Evolutionary conservation across 2,888 invertebrate genomes (phyloP).

Genomic region (Stramonita haemastoma): DNA sequence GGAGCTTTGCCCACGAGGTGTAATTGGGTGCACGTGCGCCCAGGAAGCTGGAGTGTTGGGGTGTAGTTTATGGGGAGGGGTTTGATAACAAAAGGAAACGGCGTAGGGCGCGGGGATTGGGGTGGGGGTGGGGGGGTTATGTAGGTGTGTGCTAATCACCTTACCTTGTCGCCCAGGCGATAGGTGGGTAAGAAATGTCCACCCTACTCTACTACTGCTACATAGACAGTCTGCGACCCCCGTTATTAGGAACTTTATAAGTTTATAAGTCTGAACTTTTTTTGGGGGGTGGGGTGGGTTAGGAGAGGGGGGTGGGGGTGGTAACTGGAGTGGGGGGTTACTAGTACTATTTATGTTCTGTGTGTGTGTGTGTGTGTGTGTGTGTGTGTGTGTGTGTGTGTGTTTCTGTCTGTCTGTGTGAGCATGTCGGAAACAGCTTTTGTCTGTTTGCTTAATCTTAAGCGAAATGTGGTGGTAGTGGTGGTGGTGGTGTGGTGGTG

Average conservation of each 20-base stretch:
- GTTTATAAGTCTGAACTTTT: too few relatives aligned
- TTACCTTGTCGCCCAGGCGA: too few relatives aligned
- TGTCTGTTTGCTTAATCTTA: not conserved
- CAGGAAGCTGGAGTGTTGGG: not conserved
- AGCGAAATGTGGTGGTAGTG: not conserved
- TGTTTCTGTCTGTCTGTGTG: too few relatives aligned
- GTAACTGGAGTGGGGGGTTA: too few relatives aligned
- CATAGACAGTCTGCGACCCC: too few relatives aligned
- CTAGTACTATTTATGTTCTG: not conserved
- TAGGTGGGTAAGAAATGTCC: too few relatives aligned
- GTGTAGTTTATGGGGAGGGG: slow-evolving; percentile 14
- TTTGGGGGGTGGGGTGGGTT: too few relatives aligned
- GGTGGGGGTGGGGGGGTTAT: not conserved
- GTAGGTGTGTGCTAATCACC: not conserved
- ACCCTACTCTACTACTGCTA: too few relatives aligned
- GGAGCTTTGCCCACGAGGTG: not conserved
- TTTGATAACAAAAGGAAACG: slow-evolving; percentile 23
- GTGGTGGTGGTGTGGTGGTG: too few relatives aligned
- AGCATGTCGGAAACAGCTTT: not conserved
- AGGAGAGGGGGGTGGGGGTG: too few relatives aligned
- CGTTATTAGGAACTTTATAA: too few relatives aligned
- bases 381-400: not conserved
- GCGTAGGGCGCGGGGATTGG: not conserved
- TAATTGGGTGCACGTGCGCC: slow-evolving; percentile 34
- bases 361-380: not conserved